A percentile compares a stretch with the other conserved stretches of the same genome.
These are phyloP conservation scores for Apamea epomidion DNA, from an alignment of 2,888 invertebrate species.

Conservation along the genomic window DNA sequence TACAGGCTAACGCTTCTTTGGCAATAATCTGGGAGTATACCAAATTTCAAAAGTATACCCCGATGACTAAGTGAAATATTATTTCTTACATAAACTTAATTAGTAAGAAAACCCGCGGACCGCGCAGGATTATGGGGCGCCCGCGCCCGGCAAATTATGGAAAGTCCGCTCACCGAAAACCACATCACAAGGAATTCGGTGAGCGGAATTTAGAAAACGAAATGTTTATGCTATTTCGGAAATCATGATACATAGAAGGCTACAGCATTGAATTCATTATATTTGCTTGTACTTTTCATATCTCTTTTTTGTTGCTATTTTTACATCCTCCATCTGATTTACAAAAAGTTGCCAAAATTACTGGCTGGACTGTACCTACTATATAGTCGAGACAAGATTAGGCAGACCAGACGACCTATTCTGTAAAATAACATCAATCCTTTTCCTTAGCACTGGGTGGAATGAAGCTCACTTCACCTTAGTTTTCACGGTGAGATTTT, in stretches of 20 bases:
- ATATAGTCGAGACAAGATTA: not conserved
- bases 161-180: constrained; percentile 10
- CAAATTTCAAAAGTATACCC: not conserved
- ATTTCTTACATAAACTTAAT: constrained; percentile 10
- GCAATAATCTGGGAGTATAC: not conserved
- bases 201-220: not conserved
- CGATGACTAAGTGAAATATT: constrained; percentile 3
- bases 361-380: not conserved
- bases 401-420: not conserved
- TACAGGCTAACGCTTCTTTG: not conserved
- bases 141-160: not conserved
- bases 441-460: no score
- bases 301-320: not conserved
- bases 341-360: not conserved
- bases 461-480: no score
- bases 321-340: not conserved
- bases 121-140: not conserved
- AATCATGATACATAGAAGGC: not conserved
- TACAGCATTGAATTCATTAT: not conserved
- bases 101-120: constrained; percentile 16
- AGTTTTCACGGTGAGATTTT: no score
- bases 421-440: no score
- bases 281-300: not conserved
- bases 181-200: not conserved
- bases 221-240: not conserved